phyloP scores from a whole-genome alignment of 2,113 vertebrate species.

The Ginglymostoma cirratum region DNA sequence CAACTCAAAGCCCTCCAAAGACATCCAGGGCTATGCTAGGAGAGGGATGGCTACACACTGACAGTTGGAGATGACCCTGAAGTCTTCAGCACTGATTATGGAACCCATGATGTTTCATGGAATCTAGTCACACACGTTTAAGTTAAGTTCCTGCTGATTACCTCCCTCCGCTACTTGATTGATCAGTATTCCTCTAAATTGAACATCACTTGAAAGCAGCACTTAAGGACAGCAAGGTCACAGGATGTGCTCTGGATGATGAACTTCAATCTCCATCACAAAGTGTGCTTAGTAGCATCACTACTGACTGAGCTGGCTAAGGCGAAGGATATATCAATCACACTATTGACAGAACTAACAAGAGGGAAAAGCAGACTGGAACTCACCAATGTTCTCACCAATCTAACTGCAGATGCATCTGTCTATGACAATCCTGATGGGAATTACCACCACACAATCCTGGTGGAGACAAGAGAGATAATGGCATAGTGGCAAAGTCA shows the following conservation, averaged over 20 bases:
- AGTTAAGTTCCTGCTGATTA: neutral
- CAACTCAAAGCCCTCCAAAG: neutral
- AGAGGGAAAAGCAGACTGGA: neutral
- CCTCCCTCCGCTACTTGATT: neutral
- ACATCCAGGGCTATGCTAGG: neutral
- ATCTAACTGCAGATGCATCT: no score
- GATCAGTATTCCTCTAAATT: neutral
- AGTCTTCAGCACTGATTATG: neutral
- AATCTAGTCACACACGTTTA: no score
- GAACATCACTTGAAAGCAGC: neutral
- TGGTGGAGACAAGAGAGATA: no score
- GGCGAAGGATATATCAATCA: neutral
- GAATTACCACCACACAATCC: no score
- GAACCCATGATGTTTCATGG: neutral
- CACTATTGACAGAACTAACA: neutral
- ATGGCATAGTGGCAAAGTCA: no score
- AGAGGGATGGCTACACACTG: neutral
- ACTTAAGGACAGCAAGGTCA: neutral
- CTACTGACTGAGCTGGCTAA: neutral
- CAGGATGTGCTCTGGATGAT: neutral
- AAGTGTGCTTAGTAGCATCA: neutral
- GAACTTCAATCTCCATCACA: neutral
- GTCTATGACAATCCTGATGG: no score
- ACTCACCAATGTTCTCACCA: no score
- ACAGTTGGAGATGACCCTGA: neutral